These are phyloP conservation scores for Cephalopachus bancanus DNA, from an alignment of 2,797 vertebrate species.

Conservation along the genomic window DNA sequence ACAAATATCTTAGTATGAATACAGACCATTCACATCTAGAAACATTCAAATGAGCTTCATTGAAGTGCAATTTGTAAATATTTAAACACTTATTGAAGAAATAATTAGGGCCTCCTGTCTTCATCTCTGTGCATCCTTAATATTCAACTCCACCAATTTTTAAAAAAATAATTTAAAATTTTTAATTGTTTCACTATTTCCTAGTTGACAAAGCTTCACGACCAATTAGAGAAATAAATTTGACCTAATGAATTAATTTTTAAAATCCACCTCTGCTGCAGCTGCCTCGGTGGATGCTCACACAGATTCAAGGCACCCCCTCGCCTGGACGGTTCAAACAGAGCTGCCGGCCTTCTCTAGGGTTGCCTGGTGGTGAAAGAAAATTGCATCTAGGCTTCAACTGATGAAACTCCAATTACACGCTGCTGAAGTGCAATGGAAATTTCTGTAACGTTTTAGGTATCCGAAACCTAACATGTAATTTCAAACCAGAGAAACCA, in stretches of 20 bases:
- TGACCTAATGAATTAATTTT: constrained; percentile 85
- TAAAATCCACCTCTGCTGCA: constrained; percentile 80
- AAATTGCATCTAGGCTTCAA: neutral
- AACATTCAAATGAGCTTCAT: constrained; percentile 48
- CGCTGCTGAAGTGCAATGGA: neutral
- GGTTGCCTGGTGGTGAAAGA: neutral
- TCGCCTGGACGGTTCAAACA: constrained; percentile 59
- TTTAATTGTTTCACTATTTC: constrained; percentile 71
- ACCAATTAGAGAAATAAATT: constrained; percentile 85
- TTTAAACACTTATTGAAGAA: constrained; percentile 77
- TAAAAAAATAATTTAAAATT: constrained; percentile 14
- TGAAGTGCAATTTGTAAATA: constrained; percentile 76
- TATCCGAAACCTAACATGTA: neutral
- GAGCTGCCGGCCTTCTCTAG: neutral
- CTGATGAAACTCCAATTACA: neutral
- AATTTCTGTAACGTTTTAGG: neutral
- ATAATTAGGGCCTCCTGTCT: constrained; percentile 73
- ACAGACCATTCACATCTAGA: neutral
- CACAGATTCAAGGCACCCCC: constrained; percentile 68
- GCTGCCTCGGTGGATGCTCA: constrained; percentile 70
- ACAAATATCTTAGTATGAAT: neutral
- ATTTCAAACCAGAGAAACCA: neutral
- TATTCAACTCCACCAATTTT: constrained; percentile 58
- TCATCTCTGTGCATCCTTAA: constrained; percentile 60
- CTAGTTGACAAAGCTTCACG: constrained; percentile 69